These are phyloP conservation scores for Carlito syrichta DNA, from an alignment of 2,113 vertebrate species.

Conservation along the genomic window DNA sequence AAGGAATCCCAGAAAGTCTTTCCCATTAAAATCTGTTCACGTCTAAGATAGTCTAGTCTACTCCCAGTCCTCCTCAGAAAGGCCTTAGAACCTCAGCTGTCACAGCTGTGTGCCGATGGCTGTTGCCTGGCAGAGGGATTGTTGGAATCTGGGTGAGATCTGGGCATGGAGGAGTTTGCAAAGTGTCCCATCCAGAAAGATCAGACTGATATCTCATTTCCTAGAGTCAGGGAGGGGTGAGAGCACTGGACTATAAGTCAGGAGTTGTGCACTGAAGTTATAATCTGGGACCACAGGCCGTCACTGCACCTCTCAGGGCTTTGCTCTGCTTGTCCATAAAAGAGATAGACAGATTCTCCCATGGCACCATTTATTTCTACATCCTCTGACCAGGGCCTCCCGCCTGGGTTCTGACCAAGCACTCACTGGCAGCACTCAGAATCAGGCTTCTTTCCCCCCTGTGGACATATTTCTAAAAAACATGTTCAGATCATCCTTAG, in stretches of 20 bases:
- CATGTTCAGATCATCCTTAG: neutral
- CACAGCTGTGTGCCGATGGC: too few relatives aligned
- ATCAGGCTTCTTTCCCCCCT: neutral
- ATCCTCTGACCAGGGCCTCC: rapidly evolving
- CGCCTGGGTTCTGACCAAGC: too few relatives aligned
- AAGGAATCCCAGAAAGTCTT: neutral
- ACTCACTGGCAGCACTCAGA: rapidly evolving
- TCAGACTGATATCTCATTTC: neutral
- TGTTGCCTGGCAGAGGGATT: neutral
- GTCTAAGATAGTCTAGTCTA: neutral
- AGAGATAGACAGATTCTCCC: neutral
- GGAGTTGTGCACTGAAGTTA: neutral
- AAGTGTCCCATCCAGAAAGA: neutral
- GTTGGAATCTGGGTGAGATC: neutral
- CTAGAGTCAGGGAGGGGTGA: rapidly evolving
- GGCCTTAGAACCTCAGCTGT: neutral
- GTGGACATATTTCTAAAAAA: neutral
- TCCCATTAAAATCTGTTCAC: neutral
- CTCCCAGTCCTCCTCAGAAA: neutral
- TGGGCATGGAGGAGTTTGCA: too few relatives aligned
- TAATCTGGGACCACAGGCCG: too few relatives aligned
- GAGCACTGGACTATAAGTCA: neutral
- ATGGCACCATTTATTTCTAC: neutral
- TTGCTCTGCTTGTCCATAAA: neutral
- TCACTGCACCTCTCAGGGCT: rapidly evolving